Percentiles rank a stretch among this genome's conserved stretches.
phyloP scores from a whole-genome alignment of 2,888 invertebrate species.

The Athalia rosae region DNA sequence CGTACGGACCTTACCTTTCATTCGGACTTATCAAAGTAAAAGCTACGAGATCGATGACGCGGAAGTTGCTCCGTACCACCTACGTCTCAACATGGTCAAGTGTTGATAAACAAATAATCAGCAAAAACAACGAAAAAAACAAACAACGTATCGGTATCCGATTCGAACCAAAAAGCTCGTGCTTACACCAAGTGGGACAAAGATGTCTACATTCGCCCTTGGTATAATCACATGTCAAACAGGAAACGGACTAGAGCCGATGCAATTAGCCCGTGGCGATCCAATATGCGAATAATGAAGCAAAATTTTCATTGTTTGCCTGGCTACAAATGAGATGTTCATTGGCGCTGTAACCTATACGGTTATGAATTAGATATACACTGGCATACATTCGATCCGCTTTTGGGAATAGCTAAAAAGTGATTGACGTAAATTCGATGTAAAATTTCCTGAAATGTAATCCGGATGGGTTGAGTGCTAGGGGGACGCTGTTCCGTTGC shows the following conservation, averaged over 20 bases:
- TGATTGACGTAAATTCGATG: background rate
- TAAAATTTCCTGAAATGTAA: background rate
- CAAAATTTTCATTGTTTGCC: slow-evolving; percentile 20
- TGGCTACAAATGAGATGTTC: slow-evolving; percentile 17
- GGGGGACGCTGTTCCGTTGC: background rate
- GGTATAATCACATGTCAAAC: background rate
- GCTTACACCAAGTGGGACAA: no score
- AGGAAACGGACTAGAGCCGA: background rate
- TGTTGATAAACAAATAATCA: no score
- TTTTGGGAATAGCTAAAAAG: background rate
- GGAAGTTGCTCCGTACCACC: no score
- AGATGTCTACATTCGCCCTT: background rate
- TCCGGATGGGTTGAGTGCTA: background rate
- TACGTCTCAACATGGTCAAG: no score
- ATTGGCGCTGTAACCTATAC: slow-evolving; percentile 1
- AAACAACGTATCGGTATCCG: no score
- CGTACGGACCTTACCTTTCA: no score
- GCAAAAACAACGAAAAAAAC: no score
- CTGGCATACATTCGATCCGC: background rate
- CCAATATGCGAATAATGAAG: slow-evolving; percentile 7
- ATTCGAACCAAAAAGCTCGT: no score
- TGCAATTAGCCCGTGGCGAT: slow-evolving; percentile 18
- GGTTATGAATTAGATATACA: background rate
- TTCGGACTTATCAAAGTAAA: no score
- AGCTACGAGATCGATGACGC: no score